Percentiles rank a stretch among this genome's conserved stretches.
Conservation (phyloP, 2,888 invertebrate genomes). For the Prenolepis imparis region DNA sequence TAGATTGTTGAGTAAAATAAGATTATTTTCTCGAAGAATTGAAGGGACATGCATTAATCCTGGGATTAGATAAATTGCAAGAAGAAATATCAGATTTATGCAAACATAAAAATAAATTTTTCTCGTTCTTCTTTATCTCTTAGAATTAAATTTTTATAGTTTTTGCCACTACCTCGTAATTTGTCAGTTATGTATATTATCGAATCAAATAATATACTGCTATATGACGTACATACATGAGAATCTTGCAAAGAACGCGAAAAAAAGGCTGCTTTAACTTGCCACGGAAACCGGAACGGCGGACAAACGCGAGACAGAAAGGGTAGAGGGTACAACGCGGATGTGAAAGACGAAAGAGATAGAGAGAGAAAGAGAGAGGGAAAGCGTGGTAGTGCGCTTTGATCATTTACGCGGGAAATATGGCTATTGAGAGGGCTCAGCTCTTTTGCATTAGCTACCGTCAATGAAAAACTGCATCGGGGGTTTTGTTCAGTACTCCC, state of each 20-base stretch:
- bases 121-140: neutral
- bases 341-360: conserved; percentile 18
- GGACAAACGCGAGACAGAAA: conserved; percentile 40
- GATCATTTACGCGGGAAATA: conserved; percentile 77
- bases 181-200: neutral
- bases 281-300: conserved; percentile 38
- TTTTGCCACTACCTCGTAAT: neutral
- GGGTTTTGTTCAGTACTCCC: conserved; percentile 36
- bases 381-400: conserved; percentile 68
- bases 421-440: conserved; percentile 75
- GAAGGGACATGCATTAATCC: neutral
- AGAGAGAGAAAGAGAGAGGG: conserved; percentile 21
- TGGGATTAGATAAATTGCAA: neutral
- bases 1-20: neutral
- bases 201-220: neutral
- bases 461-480: conserved; percentile 69
- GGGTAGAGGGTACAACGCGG: conserved; percentile 35
- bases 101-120: neutral
- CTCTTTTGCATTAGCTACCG: conserved; percentile 74
- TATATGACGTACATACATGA: neutral
- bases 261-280: conserved; percentile 10
- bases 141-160: neutral
- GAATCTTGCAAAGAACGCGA: neutral
- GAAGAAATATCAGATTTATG: neutral
- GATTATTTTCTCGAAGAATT: neutral